Percentiles rank a stretch among this genome's conserved stretches.
Evolutionary conservation across 2,797 vertebrate species (phyloP).

Genomic region (Phalanger gymnotis): DNA sequence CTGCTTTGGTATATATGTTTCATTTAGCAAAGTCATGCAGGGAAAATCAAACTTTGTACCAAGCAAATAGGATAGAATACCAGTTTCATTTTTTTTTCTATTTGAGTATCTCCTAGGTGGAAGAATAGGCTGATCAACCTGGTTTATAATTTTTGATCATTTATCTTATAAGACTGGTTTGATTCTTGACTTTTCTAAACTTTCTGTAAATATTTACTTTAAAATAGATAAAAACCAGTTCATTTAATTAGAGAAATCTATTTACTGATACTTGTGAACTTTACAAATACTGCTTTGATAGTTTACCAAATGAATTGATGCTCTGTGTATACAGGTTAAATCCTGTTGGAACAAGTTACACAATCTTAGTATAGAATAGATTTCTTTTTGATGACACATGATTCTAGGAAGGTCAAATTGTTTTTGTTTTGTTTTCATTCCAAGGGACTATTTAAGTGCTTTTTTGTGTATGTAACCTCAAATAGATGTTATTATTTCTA

Average conservation of each 20-base stretch:
- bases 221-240: conserved; percentile 48
- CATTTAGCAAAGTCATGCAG: conserved; percentile 17
- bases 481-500: neutral
- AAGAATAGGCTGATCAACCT: neutral
- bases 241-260: conserved; percentile 26
- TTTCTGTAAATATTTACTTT: conserved; percentile 54
- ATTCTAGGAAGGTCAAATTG: neutral
- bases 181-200: neutral
- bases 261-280: conserved; percentile 28
- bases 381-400: neutral
- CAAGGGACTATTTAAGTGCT: conserved; percentile 13
- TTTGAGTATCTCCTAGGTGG: neutral
- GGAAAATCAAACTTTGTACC: conserved; percentile 46
- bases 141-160: neutral
- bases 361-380: neutral
- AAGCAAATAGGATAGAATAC: conserved; percentile 3
- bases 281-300: conserved; percentile 25
- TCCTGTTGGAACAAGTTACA: neutral
- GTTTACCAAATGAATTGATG: conserved; percentile 31
- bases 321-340: conserved; percentile 6
- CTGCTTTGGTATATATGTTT: conserved; percentile 42
- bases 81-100: conserved; percentile 27
- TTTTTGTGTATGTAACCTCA: conserved; percentile 9
- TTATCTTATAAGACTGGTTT: neutral
- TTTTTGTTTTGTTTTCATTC: conserved; percentile 28